Evolutionary conservation across 2,797 vertebrate species (phyloP).

Genomic region (Poeciliopsis infans): DNA sequence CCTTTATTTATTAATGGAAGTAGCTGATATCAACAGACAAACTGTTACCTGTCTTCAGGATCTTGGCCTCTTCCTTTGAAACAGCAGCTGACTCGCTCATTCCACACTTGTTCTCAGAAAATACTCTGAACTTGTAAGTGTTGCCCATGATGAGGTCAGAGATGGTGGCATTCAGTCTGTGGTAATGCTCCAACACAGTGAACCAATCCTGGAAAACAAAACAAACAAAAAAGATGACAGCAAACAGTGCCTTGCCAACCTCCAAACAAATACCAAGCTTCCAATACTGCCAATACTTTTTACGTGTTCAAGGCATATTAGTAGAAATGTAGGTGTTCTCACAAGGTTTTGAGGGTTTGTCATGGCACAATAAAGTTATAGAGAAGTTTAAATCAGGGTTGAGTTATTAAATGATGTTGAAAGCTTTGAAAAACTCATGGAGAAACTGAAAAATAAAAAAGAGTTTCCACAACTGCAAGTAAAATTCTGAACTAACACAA

Average conservation of each 20-base stretch:
- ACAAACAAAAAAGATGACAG: not conserved
- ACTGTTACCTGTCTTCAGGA: slow-evolving; percentile 87
- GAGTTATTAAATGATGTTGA: not conserved
- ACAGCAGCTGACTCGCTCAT: slow-evolving; percentile 75
- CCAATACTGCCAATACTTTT: too few species aligned
- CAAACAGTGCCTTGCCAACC: not conserved
- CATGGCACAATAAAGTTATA: too few species aligned
- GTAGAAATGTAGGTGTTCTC: too few species aligned
- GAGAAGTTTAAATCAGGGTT: not conserved
- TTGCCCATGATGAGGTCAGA: slow-evolving; percentile 98
- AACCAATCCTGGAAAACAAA: slow-evolving; percentile 89
- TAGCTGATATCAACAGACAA: not conserved
- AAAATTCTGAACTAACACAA: not conserved
- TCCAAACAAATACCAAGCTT: not conserved
- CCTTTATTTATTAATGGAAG: not conserved
- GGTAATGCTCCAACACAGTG: slow-evolving; percentile 91
- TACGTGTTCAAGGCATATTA: too few species aligned
- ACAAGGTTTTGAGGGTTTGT: too few species aligned
- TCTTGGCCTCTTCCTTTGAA: slow-evolving; percentile 80
- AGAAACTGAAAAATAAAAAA: not conserved
- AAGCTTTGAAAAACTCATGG: not conserved
- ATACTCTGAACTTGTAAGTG: slow-evolving; percentile 90
- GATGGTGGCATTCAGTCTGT: slow-evolving; percentile 90
- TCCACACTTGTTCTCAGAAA: slow-evolving; percentile 90
- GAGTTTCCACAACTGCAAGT: not conserved